These are phyloP conservation scores for Cosmia trapezina DNA, from an alignment of 2,888 invertebrate species.

Conservation along the genomic window DNA sequence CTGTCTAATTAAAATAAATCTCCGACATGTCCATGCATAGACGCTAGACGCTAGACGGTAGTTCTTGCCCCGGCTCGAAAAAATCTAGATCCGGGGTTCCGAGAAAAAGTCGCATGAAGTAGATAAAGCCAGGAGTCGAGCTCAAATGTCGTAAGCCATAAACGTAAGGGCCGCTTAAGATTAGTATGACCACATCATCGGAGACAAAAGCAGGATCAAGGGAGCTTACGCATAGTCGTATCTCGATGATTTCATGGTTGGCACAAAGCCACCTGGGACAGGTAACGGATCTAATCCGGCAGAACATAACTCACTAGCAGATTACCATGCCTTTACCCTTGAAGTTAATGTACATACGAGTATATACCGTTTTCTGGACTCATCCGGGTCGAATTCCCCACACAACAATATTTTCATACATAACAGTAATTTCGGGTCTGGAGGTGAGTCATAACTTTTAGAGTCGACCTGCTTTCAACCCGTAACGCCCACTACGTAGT, in stretches of 20 bases:
- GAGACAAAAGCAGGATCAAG: neutral
- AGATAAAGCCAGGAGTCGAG: neutral
- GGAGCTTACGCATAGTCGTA: neutral
- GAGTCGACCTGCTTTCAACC: neutral
- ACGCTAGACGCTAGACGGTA: no score
- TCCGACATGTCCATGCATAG: no score
- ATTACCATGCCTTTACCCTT: slow-evolving; percentile 10
- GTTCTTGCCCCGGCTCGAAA: neutral
- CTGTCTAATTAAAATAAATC: no score
- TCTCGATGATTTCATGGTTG: slow-evolving; percentile 15
- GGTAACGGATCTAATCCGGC: slow-evolving; percentile 31
- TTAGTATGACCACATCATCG: neutral
- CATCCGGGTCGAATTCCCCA: neutral
- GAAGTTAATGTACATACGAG: neutral
- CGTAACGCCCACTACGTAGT: neutral
- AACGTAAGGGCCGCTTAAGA: neutral
- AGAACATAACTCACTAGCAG: slow-evolving; percentile 8
- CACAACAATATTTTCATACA: neutral
- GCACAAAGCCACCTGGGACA: slow-evolving; percentile 34
- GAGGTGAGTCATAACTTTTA: neutral
- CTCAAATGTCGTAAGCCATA: neutral
- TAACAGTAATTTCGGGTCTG: neutral
- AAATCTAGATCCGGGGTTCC: neutral
- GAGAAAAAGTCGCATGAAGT: neutral
- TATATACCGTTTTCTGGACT: neutral